Conservation (phyloP, 1,140 invertebrate species). For the Drosophila rufa region DNA sequence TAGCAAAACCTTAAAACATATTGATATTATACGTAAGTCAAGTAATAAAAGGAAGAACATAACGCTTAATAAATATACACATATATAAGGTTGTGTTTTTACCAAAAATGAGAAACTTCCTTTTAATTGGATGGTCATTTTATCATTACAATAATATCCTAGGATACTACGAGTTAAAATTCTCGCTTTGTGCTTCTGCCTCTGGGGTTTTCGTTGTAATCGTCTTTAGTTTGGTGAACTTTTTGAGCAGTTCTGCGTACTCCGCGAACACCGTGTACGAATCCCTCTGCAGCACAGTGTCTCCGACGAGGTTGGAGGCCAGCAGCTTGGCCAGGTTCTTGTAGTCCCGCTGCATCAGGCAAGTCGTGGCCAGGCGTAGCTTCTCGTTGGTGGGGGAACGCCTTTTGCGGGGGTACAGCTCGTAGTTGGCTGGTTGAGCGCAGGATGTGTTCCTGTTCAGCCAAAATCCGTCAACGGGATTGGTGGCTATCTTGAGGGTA, state of each 20-base stretch:
- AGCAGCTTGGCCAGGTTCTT: constrained; percentile 35
- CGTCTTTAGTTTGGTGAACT: constrained; percentile 2
- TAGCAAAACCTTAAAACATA: constrained; percentile 70
- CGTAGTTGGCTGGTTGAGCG: not conserved
- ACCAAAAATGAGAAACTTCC: constrained; percentile 50
- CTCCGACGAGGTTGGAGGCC: constrained; percentile 14
- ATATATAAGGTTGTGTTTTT: constrained; percentile 70
- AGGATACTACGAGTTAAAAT: not conserved
- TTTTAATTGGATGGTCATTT: constrained; percentile 3
- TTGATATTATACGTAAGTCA: constrained; percentile 75
- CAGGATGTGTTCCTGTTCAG: constrained; percentile 12
- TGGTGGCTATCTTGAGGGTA: constrained; percentile 18
- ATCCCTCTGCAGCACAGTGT: not conserved
- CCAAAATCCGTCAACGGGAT: constrained; percentile 13
- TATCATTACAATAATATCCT: no score
- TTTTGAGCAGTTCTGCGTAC: constrained; percentile 9
- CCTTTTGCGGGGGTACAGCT: not conserved
- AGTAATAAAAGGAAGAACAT: constrained; percentile 79
- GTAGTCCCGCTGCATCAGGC: constrained; percentile 14
- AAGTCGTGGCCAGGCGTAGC: constrained; percentile 12
- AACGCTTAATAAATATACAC: constrained; percentile 77
- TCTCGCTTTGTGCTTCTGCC: not conserved
- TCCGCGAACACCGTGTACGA: not conserved
- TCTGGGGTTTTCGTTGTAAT: not conserved
- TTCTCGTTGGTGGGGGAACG: constrained; percentile 15